Evolutionary conservation across 2,888 invertebrate genomes (phyloP), one percentile per base, ranked within the genome.

Genomic region (Trissolcus brochymenae): DNA sequence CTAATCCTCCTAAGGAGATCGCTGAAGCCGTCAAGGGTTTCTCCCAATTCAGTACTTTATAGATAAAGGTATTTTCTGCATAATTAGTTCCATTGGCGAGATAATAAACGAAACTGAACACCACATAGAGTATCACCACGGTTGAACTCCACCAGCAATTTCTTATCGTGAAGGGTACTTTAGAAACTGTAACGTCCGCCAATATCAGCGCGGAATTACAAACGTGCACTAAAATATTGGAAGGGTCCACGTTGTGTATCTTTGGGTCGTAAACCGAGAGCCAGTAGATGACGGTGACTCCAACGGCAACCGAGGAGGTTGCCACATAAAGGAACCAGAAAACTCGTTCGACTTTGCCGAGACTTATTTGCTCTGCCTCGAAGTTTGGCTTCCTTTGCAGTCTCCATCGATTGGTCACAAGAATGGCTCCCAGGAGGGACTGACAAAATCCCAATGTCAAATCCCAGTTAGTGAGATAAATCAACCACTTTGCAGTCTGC

Each of bases 381-480:
- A 14, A 46, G 46, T 46, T 46, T 7, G 46, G 46, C 6, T 6
- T 46, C 11, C 16, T 46, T 46, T 46, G 9, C 9, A 46, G 46
- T 11, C 11, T 46, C 46, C 46, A 46, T 46, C 46, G 46, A 16
- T 16, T 6, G 16, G 14, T 46, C n/a, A 46, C 46, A 4, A 46
- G n/a, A 4, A 16, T 14, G 46, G 46, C 46, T 16, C 46, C 46
- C 16, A 46, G 46, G 16, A 46, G 46, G 46, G 46, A n/a, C 46
- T 46, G 46, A 46, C 4, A 46, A 14, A 16, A 16, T n/a, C 46
- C 46, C n/a, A 46, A 4, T 4, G 9, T 46, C 14, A 46, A 16
- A 46, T 46, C 46, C 46, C 46, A 46, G 46, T 46, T 16, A 11
- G 46, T 46, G n/a, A 46, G 46, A 16, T 46, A 46, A 46, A 46